Evolutionary conservation across 1,140 invertebrate species (phyloP).

Genomic region (Goniozus legneri): DNA sequence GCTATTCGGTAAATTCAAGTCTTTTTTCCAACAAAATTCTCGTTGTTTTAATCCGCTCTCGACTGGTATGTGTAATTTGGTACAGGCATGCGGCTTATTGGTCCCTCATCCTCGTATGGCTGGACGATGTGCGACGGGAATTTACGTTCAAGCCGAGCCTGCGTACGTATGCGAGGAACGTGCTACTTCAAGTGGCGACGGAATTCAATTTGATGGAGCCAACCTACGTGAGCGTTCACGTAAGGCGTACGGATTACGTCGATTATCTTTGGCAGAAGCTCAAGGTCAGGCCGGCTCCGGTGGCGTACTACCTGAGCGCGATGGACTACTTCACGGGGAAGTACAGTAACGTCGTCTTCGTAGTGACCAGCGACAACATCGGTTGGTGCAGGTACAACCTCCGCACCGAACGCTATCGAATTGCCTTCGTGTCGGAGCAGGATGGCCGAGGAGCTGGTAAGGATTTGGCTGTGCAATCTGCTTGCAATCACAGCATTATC

Average conservation of each 20-base stretch:
- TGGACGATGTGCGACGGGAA: conserved; percentile 58
- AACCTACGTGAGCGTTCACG: conserved; percentile 59
- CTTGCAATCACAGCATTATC: conserved; percentile 67
- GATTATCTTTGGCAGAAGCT: conserved; percentile 57
- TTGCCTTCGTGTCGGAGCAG: conserved; percentile 54
- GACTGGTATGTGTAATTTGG: too few relatives aligned
- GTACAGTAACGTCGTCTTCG: conserved; percentile 56
- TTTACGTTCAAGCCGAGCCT: conserved; percentile 56
- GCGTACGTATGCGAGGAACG: conserved; percentile 47
- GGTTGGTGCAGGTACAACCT: conserved; percentile 59
- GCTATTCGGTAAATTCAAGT: too few relatives aligned
- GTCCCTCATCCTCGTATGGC: conserved; percentile 58
- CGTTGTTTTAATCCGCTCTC: too few relatives aligned
- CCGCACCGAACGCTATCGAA: conserved; percentile 42
- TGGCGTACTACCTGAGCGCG: conserved; percentile 56
- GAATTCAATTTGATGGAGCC: conserved; percentile 37
- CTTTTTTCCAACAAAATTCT: too few relatives aligned
- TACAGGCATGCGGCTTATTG: conserved; percentile 56
- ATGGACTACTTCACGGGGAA: conserved; percentile 59
- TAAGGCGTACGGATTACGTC: conserved; percentile 61
- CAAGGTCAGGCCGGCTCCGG: conserved; percentile 51
- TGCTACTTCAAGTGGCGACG: conserved; percentile 43
- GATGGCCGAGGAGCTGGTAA: conserved; percentile 52
- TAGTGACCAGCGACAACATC: conserved; percentile 64
- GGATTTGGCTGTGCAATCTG: conserved; percentile 64